Evolutionary conservation across 2,113 vertebrate species (phyloP), one percentile per base, ranked within the genome.

Genomic region (Microcebus ravelobensis): DNA sequence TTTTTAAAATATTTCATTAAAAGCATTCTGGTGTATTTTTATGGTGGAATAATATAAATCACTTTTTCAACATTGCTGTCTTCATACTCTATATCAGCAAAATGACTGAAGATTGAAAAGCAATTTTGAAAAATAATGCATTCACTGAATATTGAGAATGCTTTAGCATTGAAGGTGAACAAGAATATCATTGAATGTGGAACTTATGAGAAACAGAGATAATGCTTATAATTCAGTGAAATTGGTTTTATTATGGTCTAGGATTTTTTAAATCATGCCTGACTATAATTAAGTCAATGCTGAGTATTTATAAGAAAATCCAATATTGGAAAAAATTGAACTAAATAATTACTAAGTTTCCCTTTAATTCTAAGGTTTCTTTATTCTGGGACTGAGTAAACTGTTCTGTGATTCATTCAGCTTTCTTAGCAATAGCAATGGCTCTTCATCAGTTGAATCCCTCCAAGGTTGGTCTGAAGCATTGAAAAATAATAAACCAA

Each of bases 1-100:
- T 39, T 89, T 70, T 95, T 61, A 9, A 95, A 94, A 77, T 79
- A 87, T 61, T 87, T 83, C 2, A 55, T 61, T 73, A 12, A 73
- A 90, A 79, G 0, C 11, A 79, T 73, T 48, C 2, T 84, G 34
- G 9, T 23, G 5, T 71, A 73, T 34, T 73, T 93, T 68, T 29
- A 20, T 2, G 3, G 31, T 81, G 12, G 14, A 39, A 82, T 79
- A 1, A 50, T 21, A 25, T 6, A 80, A 76, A 29, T 0, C 1
- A 82, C 18, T 14, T 87, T 4, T 36, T 76, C 25, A 77, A 70
- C 3, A 77, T 90, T 86, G 0, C 8, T 77, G 6, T 65, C 25
- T 65, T 50, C 29, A 52, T 79, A 14, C 17, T 85, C 29, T 55
- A 23, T 59, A 74, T 52, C 12, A 74, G 45, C 8, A 45, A 92